These are phyloP conservation scores for Apodemia duryi DNA, from an alignment of 2,888 invertebrate species.

Conservation along the genomic window DNA sequence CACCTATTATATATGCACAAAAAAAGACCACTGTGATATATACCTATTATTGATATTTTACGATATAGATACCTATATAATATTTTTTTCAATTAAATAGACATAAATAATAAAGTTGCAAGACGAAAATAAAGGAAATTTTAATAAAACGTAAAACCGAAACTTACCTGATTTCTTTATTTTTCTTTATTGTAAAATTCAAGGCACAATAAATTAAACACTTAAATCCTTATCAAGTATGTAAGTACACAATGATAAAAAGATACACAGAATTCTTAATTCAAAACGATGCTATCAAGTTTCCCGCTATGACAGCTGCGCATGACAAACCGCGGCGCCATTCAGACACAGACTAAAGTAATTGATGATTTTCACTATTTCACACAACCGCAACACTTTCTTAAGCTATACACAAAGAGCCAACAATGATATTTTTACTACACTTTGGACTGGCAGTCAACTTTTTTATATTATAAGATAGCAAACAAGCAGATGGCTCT, in stretches of 20 bases:
- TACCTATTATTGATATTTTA: too few relatives aligned
- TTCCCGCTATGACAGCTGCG: conserved; percentile 7
- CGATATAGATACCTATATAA: too few relatives aligned
- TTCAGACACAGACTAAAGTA: conserved; percentile 11
- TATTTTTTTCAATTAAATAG: background rate
- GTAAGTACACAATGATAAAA: background rate
- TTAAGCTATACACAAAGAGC: conserved; percentile 7
- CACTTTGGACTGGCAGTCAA: background rate
- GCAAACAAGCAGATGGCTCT: background rate
- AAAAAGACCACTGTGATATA: too few relatives aligned
- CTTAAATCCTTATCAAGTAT: conserved; percentile 5
- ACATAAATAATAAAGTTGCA: background rate
- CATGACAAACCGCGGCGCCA: conserved; percentile 6
- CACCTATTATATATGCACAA: too few relatives aligned
- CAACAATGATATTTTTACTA: background rate
- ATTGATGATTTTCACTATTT: conserved; percentile 12
- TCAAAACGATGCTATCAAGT: conserved; percentile 7
- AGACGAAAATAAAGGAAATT: background rate
- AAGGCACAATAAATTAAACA: conserved; percentile 12
- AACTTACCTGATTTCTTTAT: background rate
- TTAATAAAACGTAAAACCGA: background rate
- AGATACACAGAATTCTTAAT: conserved; percentile 13
- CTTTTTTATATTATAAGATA: background rate
- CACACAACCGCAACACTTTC: conserved; percentile 3
- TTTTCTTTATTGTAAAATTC: conserved; percentile 11